These are phyloP conservation scores for Sebastiscus tertius DNA, from an alignment of 2,797 vertebrate genomes.

Conservation along the genomic window DNA sequence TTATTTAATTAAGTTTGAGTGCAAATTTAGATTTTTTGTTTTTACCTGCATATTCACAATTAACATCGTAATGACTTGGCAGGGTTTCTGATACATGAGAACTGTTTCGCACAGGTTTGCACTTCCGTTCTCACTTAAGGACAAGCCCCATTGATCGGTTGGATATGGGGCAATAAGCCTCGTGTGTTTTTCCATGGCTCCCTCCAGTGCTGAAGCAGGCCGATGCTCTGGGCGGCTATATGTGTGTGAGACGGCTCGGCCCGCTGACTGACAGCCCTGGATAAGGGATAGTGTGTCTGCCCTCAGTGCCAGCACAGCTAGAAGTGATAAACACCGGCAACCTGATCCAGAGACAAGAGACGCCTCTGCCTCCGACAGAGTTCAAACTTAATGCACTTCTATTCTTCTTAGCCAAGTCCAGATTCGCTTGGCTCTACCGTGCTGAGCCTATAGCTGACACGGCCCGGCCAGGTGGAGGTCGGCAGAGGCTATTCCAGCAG, in stretches of 20 bases:
- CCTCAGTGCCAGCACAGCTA: slow-evolving; percentile 90
- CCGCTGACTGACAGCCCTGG: slow-evolving; percentile 91
- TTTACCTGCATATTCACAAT: slow-evolving; percentile 31
- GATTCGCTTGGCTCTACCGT: slow-evolving; percentile 49
- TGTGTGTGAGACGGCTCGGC: slow-evolving; percentile 79
- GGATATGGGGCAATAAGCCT: slow-evolving; percentile 70
- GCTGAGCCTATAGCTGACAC: slow-evolving; percentile 13
- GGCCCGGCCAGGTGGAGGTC: slow-evolving; percentile 54
- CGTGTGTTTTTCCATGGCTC: slow-evolving; percentile 75
- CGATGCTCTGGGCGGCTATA: slow-evolving; percentile 63
- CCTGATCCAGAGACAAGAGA: slow-evolving; percentile 91
- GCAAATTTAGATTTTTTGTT: not conserved
- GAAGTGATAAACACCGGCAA: slow-evolving; percentile 96
- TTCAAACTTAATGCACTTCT: slow-evolving; percentile 90
- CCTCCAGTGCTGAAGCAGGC: slow-evolving; percentile 67
- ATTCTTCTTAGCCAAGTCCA: slow-evolving; percentile 71
- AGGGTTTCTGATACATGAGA: slow-evolving; percentile 66
- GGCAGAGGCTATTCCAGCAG: slow-evolving; percentile 25
- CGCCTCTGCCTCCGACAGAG: slow-evolving; percentile 88
- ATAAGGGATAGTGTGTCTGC: slow-evolving; percentile 92
- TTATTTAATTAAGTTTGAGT: slow-evolving; percentile 6
- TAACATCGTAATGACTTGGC: slow-evolving; percentile 56
- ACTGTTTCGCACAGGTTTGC: slow-evolving; percentile 67
- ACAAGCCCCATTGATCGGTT: slow-evolving; percentile 79
- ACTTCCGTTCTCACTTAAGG: slow-evolving; percentile 81